Evolutionary conservation across 2,888 invertebrate genomes (phyloP).

Genomic region (Melipona bicolor): DNA sequence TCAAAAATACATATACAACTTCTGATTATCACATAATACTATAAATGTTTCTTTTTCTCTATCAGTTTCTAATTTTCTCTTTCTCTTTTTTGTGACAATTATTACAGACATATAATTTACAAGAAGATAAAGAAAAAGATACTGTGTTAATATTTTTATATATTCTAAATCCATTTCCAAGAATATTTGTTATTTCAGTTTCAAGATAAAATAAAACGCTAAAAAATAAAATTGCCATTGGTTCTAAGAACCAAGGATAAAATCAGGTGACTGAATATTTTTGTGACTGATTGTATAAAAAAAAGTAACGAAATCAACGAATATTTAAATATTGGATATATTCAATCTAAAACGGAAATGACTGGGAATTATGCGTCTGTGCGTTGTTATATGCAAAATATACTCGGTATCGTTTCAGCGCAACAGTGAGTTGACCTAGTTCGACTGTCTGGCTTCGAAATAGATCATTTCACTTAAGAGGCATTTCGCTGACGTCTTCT

Average conservation of each 20-base stretch:
- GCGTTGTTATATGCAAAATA: constrained; percentile 41
- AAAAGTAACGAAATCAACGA: not conserved
- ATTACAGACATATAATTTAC: too few species aligned
- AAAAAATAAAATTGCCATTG: too few species aligned
- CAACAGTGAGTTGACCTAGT: constrained; percentile 67
- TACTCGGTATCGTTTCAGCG: constrained; percentile 37
- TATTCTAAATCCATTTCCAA: too few species aligned
- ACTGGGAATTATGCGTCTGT: constrained; percentile 54
- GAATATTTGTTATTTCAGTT: too few species aligned
- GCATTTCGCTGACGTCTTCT: constrained; percentile 49
- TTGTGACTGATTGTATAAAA: not conserved
- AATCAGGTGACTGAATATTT: not conserved
- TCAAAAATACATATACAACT: too few species aligned
- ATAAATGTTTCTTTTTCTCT: too few species aligned
- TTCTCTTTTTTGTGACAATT: too few species aligned
- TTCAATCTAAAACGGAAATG: constrained; percentile 55
- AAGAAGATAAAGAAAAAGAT: too few species aligned
- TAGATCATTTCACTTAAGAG: constrained; percentile 63
- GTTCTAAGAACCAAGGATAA: not conserved
- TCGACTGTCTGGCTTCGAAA: constrained; percentile 62
- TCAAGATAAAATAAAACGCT: too few species aligned
- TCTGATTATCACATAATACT: too few species aligned
- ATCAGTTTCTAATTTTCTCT: too few species aligned
- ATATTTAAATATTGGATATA: not conserved
- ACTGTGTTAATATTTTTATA: too few species aligned